These are phyloP conservation scores for Athene cunicularia DNA, from an alignment of 2,113 vertebrate genomes.

Conservation along the genomic window DNA sequence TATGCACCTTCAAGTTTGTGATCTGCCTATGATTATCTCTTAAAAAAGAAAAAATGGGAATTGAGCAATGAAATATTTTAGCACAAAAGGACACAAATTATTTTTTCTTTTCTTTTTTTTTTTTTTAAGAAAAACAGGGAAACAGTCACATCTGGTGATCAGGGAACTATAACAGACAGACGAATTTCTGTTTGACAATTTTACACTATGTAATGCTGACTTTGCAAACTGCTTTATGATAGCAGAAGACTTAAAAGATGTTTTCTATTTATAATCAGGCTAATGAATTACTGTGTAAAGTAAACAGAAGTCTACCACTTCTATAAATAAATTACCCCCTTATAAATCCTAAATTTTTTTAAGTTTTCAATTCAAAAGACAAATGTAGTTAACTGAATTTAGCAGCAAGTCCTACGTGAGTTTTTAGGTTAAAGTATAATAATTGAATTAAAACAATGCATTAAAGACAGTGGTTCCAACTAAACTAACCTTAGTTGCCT, in stretches of 20 bases:
- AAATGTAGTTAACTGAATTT: neutral
- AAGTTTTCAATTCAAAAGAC: neutral
- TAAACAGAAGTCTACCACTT: neutral
- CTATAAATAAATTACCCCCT: neutral
- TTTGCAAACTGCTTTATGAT: neutral
- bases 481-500: neutral
- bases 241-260: neutral
- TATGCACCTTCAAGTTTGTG: neutral
- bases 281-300: neutral
- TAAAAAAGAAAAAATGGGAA: neutral
- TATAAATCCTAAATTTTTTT: neutral
- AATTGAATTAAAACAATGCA: neutral
- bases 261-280: neutral
- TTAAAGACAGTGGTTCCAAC: neutral
- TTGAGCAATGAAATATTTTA: neutral
- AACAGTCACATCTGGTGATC: neutral
- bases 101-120: neutral
- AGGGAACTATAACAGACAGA: neutral
- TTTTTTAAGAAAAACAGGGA: neutral
- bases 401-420: neutral
- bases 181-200: neutral
- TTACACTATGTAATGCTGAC: neutral
- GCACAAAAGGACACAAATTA: neutral
- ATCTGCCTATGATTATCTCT: neutral
- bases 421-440: neutral